phyloP scores from a whole-genome alignment of 2,888 invertebrate genomes.

The Agonopterix subpropinquella region DNA sequence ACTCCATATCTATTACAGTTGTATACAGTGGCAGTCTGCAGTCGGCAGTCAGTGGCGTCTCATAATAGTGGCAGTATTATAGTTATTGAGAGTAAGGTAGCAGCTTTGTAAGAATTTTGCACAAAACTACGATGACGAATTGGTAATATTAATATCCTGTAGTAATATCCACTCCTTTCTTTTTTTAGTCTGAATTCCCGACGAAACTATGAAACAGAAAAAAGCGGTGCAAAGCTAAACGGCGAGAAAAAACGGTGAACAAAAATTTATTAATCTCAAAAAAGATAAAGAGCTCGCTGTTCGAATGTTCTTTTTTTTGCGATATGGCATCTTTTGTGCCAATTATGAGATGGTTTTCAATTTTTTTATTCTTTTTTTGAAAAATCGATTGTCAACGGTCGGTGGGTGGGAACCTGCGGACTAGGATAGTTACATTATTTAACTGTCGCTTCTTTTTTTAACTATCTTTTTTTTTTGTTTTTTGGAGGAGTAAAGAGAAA shows the following conservation, averaged over 20 bases:
- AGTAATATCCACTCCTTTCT: slow-evolving; percentile 26
- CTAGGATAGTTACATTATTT: slow-evolving; percentile 3
- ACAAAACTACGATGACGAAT: too few species aligned
- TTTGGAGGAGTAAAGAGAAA: too few species aligned
- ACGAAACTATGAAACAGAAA: slow-evolving; percentile 47
- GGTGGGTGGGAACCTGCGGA: slow-evolving; percentile 55
- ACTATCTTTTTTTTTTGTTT: too few species aligned
- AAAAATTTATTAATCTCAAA: slow-evolving; percentile 60
- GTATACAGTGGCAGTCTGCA: too few species aligned
- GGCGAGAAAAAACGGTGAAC: slow-evolving; percentile 50
- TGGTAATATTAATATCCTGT: too few species aligned
- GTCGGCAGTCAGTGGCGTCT: too few species aligned
- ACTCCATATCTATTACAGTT: too few species aligned
- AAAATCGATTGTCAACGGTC: slow-evolving; percentile 31
- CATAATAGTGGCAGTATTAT: too few species aligned
- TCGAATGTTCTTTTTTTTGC: slow-evolving; percentile 47
- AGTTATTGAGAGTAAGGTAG: too few species aligned
- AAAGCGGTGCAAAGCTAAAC: slow-evolving; percentile 42
- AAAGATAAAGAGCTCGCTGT: slow-evolving; percentile 55
- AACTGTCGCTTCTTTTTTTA: too few species aligned
- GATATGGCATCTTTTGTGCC: slow-evolving; percentile 68
- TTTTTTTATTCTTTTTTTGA: slow-evolving; percentile 34
- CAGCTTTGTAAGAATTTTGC: too few species aligned
- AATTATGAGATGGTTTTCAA: slow-evolving; percentile 57
- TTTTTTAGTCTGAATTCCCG: slow-evolving; percentile 13